Evolutionary conservation across 2,113 vertebrate species (phyloP).

Genomic region (Eulemur rufifrons): DNA sequence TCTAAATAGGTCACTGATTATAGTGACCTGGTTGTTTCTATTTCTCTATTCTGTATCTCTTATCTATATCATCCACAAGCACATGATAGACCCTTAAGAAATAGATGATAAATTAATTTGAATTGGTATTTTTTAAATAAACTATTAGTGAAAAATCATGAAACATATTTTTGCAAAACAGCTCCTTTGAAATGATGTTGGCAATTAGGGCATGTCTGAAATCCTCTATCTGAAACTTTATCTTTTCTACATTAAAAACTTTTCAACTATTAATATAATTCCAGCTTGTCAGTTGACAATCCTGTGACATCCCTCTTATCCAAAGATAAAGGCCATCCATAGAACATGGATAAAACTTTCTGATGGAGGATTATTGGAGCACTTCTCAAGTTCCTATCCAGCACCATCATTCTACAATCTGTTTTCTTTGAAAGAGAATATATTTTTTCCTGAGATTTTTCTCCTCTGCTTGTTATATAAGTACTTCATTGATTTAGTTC

Average conservation of each 20-base stretch:
- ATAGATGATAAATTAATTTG: background rate
- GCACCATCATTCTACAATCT: background rate
- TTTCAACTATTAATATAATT: background rate
- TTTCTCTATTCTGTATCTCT: background rate
- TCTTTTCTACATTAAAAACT: background rate
- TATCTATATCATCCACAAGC: background rate
- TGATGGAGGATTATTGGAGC: rapidly evolving
- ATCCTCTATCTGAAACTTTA: background rate
- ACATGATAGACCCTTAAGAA: background rate
- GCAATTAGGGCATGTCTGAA: background rate
- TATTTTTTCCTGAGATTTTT: background rate
- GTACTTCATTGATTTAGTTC: constrained; percentile 43
- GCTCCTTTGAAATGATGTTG: background rate
- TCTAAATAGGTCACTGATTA: background rate
- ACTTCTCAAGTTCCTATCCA: background rate
- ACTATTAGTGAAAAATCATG: background rate
- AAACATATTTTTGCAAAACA: background rate
- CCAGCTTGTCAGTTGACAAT: background rate
- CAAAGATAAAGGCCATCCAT: background rate
- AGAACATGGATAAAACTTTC: background rate
- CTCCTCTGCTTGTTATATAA: constrained; percentile 4
- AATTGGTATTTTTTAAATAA: background rate
- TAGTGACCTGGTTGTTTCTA: background rate
- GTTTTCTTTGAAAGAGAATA: constrained; percentile 41
- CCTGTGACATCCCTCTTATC: background rate